Evolutionary conservation across 2,888 invertebrate genomes (phyloP).

Genomic region (Meteorus cinctellus): DNA sequence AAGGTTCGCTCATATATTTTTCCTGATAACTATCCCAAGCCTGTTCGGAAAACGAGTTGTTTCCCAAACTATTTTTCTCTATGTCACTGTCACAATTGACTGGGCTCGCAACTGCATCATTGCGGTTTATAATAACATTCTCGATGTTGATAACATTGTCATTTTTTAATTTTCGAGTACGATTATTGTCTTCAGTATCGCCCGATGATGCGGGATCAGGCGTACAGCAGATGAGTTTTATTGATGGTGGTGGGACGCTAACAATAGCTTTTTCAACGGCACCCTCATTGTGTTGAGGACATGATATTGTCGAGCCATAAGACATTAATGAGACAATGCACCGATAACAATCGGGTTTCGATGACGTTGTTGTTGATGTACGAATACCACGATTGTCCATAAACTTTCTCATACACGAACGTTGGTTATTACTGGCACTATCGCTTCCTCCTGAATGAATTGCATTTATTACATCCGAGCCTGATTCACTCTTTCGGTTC

Average conservation of each 20-base stretch:
- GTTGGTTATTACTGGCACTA: constrained; percentile 69
- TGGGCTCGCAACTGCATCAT: constrained; percentile 56
- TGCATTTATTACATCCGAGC: constrained; percentile 74
- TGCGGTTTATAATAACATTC: constrained; percentile 55
- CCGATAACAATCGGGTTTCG: constrained; percentile 62
- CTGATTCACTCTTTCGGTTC: constrained; percentile 77
- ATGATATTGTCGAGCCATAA: constrained; percentile 76
- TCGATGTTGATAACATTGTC: constrained; percentile 62
- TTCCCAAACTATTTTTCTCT: constrained; percentile 75
- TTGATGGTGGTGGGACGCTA: constrained; percentile 79
- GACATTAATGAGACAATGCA: constrained; percentile 77
- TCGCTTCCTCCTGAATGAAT: constrained; percentile 69
- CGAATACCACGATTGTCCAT: constrained; percentile 56
- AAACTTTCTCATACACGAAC: constrained; percentile 47
- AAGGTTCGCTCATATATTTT: constrained; percentile 92
- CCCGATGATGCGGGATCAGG: constrained; percentile 71
- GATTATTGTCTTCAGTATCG: constrained; percentile 68
- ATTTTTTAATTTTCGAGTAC: constrained; percentile 53
- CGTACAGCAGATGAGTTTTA: constrained; percentile 59
- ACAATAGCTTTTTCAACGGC: constrained; percentile 76
- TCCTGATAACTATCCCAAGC: constrained; percentile 97
- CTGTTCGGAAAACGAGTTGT: constrained; percentile 90
- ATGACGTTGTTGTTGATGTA: constrained; percentile 43
- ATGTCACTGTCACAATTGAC: constrained; percentile 78
- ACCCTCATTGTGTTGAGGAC: constrained; percentile 37